A percentile compares a stretch with the other conserved stretches of the same genome.
phyloP scores from a whole-genome alignment of 1,140 invertebrate genomes.

The Trypoxylus dichotomus region DNA sequence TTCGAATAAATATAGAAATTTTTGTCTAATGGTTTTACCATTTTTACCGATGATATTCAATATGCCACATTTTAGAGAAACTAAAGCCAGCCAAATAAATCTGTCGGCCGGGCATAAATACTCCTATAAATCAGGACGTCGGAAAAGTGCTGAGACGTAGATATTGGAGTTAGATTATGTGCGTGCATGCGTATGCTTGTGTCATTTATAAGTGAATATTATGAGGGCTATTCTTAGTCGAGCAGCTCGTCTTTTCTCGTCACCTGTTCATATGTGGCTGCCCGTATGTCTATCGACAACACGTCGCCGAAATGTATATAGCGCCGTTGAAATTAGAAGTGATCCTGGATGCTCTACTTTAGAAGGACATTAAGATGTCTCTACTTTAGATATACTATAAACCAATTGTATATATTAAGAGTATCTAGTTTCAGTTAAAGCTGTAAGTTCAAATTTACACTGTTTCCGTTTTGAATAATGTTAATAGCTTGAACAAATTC shows the following conservation, averaged over 20 bases:
- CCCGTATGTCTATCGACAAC: constrained; percentile 3
- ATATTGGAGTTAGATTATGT: not conserved
- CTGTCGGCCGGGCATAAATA: not conserved
- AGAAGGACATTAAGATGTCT: not conserved
- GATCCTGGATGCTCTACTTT: not conserved
- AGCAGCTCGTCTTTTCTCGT: constrained; percentile 5
- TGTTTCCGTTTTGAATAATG: too few species aligned
- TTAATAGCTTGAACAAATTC: too few species aligned
- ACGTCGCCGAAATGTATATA: not conserved
- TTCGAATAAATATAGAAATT: not conserved
- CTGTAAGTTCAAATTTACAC: too few species aligned
- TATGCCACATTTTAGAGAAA: not conserved
- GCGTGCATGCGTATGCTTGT: not conserved
- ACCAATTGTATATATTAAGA: too few species aligned
- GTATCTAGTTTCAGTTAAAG: too few species aligned
- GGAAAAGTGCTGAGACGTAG: constrained; percentile 2
- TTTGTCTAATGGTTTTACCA: not conserved
- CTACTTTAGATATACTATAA: too few species aligned
- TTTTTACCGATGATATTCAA: constrained; percentile 1
- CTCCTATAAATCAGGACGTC: not conserved
- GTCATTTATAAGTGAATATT: constrained; percentile 15
- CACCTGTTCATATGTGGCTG: constrained; percentile 4
- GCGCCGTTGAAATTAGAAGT: not conserved
- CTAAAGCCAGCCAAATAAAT: constrained; percentile 2
- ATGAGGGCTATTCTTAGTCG: not conserved